Base-by-base conservation (phyloP, 2,888 invertebrate species). In the Ametastegia equiseti region DNA sequence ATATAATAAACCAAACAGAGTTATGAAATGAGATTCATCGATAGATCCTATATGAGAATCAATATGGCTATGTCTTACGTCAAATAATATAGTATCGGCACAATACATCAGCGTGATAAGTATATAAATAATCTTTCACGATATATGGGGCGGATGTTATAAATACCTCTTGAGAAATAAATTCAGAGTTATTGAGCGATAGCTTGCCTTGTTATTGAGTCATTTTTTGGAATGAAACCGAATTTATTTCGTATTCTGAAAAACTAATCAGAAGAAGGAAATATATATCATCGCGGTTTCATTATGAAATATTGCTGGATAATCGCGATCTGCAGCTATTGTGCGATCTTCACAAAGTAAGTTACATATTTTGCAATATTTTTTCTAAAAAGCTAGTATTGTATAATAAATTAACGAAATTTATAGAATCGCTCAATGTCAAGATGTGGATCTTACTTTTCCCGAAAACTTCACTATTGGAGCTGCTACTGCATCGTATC, bases 401-500 rank as follows among this genome's bases (percentile, higher is more conserved):
- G 5, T 5, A 11, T 67, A 19, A 6, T 11, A 19, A 39, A 19
- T 67, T 11, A 7, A 7, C 6, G n/a, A 27, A 15, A 45, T 30
- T 23, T 6, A 45, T 30, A 45, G 71, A 30, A 23, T 71, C 47
- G 19, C 45, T 19, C 27, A 19, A 30, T 47, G 45, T 30, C 27
- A 71, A 30, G 47, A 42, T 0, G 54, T 13, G 33, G 19, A 54
- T 33, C 50, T 75, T 15, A 75, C 75, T 23, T 93, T 93, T 83
- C 90, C 92, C 0, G 81, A 89, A 6, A 84, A 87, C 1, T 93
- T 93, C 82, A 82, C 88, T 4, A 93, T 93, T 60, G 93, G 93
- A 0, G 92, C 93, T 1, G 92, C 93, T 2, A 93, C 93, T 0
- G 93, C 94, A 0, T 86, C 94, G 0, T 94, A 93, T 84, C 93